Base-by-base conservation (phyloP, 2,888 invertebrate genomes). In the Rhagium mordax region DNA sequence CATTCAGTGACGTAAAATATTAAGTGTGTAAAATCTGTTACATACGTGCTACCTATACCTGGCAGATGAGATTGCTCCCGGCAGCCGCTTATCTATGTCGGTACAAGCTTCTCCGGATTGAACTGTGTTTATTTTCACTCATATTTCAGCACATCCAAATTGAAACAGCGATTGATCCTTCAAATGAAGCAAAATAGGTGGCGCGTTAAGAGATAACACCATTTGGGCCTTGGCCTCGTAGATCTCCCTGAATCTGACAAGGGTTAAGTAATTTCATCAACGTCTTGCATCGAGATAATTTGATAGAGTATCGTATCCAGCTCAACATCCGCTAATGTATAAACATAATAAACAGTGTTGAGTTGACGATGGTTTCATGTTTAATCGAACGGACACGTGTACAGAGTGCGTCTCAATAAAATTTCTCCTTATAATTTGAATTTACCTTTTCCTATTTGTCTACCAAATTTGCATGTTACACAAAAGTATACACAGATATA, bases 231-330 rank as follows among this genome's bases (percentile, higher is more conserved):
- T 41, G 33, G 33, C 29, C 65, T 13, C 29, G 49, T 59, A 16
- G n/a, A 59, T 59, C 59, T 71, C 65, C 61, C 61, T 57, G 71
- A 51, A 66, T 66, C 67, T 77, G 78, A 81, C 77, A 76, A 77
- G 79, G 78, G 79, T 78, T 74, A 74, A 78, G 74, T 79, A 78
- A 81, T 81, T 78, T 74, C 75, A 78, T 79, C 75, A 75, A 62
- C 71, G 74, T 71, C 71, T 73, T 74, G 75, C 71, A 72, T 75
- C 72, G 53, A 67, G 77, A 75, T 75, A 74, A 79, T 78, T 72
- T 73, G 29, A 71, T 71, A 51, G 67, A 69, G 62, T 67, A 74
- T 70, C 65, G 41, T 29, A 53, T 65, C 41, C 51, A 16, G 27
- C 48, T 13, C 24, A 15, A 18, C 48, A 47, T 49, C 64, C 27